Base-by-base conservation (phyloP, 1,140 invertebrate genomes). In the Scaptomyza montana region DNA sequence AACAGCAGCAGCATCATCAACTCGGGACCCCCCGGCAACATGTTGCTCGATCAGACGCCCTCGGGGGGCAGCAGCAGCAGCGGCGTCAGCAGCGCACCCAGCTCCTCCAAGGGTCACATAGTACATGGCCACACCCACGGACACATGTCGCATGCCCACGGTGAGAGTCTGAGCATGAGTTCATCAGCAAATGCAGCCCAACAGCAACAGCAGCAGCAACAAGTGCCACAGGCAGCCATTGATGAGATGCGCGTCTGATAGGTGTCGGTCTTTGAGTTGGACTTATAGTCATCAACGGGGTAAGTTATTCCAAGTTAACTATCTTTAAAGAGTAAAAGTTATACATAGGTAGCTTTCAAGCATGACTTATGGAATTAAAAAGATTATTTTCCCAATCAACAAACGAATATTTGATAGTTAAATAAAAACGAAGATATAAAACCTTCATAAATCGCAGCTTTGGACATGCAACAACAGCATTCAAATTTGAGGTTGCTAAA, bases 241-340 rank as follows among this genome's bases (percentile, higher is more conserved):
- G 95, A 95, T 57, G 96, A 96, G 92, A 97, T 96, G 96, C 94
- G 96, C 78, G 96, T 96, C 94, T 97, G 96, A 97, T 95, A 94
- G 93, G 93, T 93, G 86, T 92, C 93, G 82, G 90, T 91, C 89
- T 92, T 92, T 91, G 92, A 92, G 86, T 86, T 92, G 90, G 92
- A 91, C 71, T 91, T 91, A 91, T 91, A 91, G 90, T 91, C 90
- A 81, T 90, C 80, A 80, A 78, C 74, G 53, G 84, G 84, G 84
- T 89, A 82, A 89, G 82, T 80, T 39, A 5, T 41, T 33, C 9
- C 60, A 43, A 43, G 1, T n/a, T n/a, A 8, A 36, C 6, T 36
- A 6, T 6, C 6, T 30, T 30, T 30, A 30, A 30, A 30, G 6
- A 30, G 16, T 16, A 0, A 16, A 16, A 16, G 16, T 16, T 16